Evolutionary conservation across 2,113 vertebrate genomes (phyloP), one percentile per base, ranked within the genome.

Genomic region (Sminthopsis crassicaudata): DNA sequence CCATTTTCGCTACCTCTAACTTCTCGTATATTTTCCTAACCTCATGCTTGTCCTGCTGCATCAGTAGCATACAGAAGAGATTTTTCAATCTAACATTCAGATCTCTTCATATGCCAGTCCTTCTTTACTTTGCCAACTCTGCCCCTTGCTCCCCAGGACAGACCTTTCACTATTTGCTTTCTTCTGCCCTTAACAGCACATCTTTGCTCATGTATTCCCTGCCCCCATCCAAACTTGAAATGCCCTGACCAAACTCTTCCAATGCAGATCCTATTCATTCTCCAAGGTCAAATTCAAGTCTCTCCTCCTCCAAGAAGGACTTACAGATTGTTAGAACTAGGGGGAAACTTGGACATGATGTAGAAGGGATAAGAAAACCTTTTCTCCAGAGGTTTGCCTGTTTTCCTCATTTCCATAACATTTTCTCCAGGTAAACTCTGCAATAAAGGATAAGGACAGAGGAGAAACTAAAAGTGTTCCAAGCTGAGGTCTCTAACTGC

Each of bases 221-320:
- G 8, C 94, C 16, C 93, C 36, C 67, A 36, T n/a, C 67, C 36
- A 19, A 67, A 52, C 8, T 36, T 53, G 91, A 30, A 30, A 16
- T 54, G 57, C n/a, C 16, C 53, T 91, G 67, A 60, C 50, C 52
- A 67, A 14, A 7, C n/a, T n/a, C 26, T 50, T 90, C 55, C 91
- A 90, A 30, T 50, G 48, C 22, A 90, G 91, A 90, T 10, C 88
- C 53, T 46, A 30, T 10, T 91, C 36, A 90, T 23, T 90, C 92
- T 89, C 89, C 2, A n/a, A 97, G 89, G 48, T 22, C 60, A 93
- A 89, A 53, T 36, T 96, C 89, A 67, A 90, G 92, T 12, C 57
- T 67, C 6, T 46, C 48, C 46, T 96, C 90, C 92, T 95, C 91
- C 53, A 67, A 46, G 84, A 67, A 93, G 46, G 14, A 67, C 60